Conservation (phyloP, 2,113 vertebrate genomes). For the Scomber colias region DNA sequence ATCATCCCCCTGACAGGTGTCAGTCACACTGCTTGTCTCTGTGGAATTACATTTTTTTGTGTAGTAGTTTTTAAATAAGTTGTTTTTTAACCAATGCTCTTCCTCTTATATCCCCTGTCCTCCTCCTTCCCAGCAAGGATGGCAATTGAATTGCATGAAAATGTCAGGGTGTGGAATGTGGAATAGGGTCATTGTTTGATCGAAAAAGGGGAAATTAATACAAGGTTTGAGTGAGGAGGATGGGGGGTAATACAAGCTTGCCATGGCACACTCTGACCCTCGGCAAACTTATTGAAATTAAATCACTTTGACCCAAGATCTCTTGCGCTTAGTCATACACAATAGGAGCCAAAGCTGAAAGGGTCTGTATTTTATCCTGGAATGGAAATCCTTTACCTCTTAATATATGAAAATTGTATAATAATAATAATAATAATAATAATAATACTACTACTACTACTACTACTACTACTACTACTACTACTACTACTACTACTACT, state of each 20-base stretch:
- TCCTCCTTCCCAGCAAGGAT: conserved; percentile 82
- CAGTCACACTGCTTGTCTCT: conserved; percentile 97
- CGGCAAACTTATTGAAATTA: conserved; percentile 93
- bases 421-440: neutral
- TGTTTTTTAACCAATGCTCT: conserved; percentile 96
- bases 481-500: too few relatives aligned
- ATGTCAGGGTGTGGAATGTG: conserved; percentile 86
- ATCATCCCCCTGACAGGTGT: conserved; percentile 99
- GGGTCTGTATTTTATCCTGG: conserved; percentile 40
- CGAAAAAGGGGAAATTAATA: conserved; percentile 88
- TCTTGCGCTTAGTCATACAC: conserved; percentile 85
- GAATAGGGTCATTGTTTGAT: conserved; percentile 76
- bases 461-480: too few relatives aligned
- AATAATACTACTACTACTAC: too few relatives aligned
- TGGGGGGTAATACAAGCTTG: conserved; percentile 85
- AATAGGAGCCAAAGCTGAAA: conserved; percentile 77
- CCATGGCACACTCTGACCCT: conserved; percentile 88
- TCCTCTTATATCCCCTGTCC: conserved; percentile 78
- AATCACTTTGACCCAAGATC: conserved; percentile 89
- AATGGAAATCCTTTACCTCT: neutral
- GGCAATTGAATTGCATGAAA: conserved; percentile 94
- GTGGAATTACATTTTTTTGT: conserved; percentile 89
- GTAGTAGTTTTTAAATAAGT: conserved; percentile 99
- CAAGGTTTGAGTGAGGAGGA: conserved; percentile 84
- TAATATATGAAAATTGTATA: conserved; percentile 3